phyloP scores from a whole-genome alignment of 2,888 invertebrate genomes.

The Fragum fragum region DNA sequence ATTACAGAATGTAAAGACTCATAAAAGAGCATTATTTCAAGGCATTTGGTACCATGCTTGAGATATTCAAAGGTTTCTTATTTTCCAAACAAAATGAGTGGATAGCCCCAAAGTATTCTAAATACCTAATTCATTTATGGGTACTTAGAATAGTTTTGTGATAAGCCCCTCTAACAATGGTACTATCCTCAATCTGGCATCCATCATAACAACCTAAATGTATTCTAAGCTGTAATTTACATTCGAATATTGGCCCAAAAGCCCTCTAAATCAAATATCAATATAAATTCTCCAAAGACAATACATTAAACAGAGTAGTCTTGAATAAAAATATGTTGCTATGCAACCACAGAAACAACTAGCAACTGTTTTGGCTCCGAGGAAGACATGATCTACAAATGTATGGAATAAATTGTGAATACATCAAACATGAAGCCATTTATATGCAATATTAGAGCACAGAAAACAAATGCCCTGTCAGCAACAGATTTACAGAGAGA shows the following conservation, averaged over 20 bases:
- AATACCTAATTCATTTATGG: too few relatives aligned
- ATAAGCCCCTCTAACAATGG: not conserved
- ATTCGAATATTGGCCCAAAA: constrained; percentile 20
- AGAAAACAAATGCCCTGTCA: constrained; percentile 1
- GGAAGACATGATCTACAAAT: constrained; percentile 21
- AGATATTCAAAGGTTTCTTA: not conserved
- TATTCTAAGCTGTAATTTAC: constrained; percentile 6
- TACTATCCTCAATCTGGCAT: constrained; percentile 4
- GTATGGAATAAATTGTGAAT: constrained; percentile 10
- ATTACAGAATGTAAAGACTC: not conserved
- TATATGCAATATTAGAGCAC: constrained; percentile 13
- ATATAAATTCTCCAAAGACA: constrained; percentile 16
- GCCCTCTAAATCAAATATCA: constrained; percentile 23
- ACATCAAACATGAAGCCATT: constrained; percentile 31
- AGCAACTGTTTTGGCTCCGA: not conserved
- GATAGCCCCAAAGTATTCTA: too few relatives aligned
- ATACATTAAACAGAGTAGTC: constrained; percentile 13
- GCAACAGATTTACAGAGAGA: not conserved
- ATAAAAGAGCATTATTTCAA: not conserved
- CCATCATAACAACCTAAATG: constrained; percentile 10
- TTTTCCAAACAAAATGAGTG: too few relatives aligned
- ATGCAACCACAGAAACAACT: not conserved
- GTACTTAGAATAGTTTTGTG: too few relatives aligned
- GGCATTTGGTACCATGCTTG: not conserved
- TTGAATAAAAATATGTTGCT: constrained; percentile 9